These are phyloP conservation scores for Malthinus flaveolus DNA, from an alignment of 2,888 invertebrate genomes.

Conservation along the genomic window DNA sequence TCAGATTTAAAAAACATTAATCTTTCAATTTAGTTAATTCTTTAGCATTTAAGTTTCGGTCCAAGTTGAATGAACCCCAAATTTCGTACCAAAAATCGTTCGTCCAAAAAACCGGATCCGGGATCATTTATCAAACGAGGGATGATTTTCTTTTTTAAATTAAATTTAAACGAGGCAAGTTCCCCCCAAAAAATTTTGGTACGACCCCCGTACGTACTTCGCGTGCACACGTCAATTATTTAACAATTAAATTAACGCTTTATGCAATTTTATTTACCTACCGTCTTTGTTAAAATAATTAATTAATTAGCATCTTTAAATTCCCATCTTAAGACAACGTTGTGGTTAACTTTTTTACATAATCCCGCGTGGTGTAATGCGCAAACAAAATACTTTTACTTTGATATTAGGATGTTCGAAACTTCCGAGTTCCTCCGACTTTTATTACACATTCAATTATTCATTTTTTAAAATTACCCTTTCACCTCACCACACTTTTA, in stretches of 20 bases:
- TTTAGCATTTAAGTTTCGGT: constrained; percentile 5
- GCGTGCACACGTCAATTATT: neutral
- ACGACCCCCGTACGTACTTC: too few species aligned
- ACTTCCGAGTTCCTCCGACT: constrained; percentile 1
- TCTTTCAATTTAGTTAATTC: constrained; percentile 19
- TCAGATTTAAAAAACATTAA: constrained; percentile 12
- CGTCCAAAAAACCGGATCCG: neutral
- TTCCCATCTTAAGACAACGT: constrained; percentile 4
- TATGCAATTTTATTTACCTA: constrained; percentile 4
- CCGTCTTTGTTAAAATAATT: neutral
- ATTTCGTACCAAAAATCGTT: neutral
- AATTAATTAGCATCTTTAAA: constrained; percentile 4
- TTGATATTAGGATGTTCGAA: constrained; percentile 4
- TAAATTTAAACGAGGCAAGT: too few species aligned
- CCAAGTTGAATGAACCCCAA: constrained; percentile 22
- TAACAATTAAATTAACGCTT: constrained; percentile 2
- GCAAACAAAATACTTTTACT: neutral
- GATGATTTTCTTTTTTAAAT: too few species aligned
- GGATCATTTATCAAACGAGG: too few species aligned
- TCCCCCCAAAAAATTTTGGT: too few species aligned
- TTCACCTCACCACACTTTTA: constrained; percentile 1
- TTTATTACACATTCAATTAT: neutral
- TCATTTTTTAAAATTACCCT: constrained; percentile 4
- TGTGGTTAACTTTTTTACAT: neutral
- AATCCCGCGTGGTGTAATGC: constrained; percentile 1